Conservation (phyloP, 2,797 vertebrate species). For the Siniperca scherzeri region DNA sequence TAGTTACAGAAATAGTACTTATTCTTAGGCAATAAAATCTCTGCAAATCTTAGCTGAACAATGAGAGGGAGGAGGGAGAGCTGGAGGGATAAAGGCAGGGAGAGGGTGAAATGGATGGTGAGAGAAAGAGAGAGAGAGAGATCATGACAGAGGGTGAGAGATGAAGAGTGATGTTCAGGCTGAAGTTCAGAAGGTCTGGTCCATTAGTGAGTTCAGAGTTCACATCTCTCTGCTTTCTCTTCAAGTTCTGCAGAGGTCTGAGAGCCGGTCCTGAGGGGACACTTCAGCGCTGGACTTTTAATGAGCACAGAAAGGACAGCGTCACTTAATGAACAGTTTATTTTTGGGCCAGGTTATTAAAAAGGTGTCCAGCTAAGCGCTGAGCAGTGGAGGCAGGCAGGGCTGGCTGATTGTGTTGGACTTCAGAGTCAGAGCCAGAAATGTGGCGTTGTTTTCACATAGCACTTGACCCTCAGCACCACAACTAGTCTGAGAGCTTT, state of each 20-base stretch:
- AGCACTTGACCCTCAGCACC: constrained; percentile 4
- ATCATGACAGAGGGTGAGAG: not conserved
- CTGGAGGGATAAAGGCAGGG: not conserved
- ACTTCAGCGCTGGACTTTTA: constrained; percentile 12
- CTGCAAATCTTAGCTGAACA: not conserved
- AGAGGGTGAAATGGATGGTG: not conserved
- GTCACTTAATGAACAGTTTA: constrained; percentile 21
- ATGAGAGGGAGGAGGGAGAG: not conserved
- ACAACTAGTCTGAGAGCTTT: not conserved
- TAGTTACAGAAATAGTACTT: not conserved
- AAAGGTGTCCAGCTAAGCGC: constrained; percentile 39
- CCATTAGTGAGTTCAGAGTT: constrained; percentile 35
- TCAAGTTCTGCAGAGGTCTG: constrained; percentile 21
- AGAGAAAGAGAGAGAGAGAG: not conserved
- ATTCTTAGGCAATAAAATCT: not conserved
- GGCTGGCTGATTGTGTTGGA: not conserved
- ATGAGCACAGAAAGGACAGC: constrained; percentile 40
- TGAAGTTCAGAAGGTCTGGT: constrained; percentile 17
- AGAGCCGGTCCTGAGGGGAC: constrained; percentile 16
- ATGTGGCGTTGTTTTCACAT: not conserved
- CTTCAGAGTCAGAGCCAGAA: constrained; percentile 6
- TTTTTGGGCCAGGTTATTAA: constrained; percentile 31
- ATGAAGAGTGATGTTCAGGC: not conserved
- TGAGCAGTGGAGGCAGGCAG: not conserved
- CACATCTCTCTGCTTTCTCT: not conserved